Base-by-base conservation (phyloP, 1,140 invertebrate species). In the Neodiprion pinetum region DNA sequence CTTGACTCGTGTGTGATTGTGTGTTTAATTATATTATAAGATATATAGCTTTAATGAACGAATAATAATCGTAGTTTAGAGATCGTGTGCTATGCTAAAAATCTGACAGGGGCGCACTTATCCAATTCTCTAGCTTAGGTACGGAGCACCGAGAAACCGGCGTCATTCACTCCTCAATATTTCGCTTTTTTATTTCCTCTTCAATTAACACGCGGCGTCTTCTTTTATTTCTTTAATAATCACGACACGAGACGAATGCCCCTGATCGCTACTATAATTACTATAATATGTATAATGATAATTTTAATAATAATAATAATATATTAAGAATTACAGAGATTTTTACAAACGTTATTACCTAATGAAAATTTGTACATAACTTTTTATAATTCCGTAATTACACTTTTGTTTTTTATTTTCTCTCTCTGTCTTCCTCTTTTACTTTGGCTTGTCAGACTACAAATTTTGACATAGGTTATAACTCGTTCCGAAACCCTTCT, bases 351-450 rank as follows among this genome's bases (percentile, higher is more conserved):
- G 74, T 78, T 81, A 83, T 81, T 66, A 80, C 75, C 77, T 86
- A 87, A 79, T 81, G 74, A 75, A 85, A 83, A 83, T 88, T 88
- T 88, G 85, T 88, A 88, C 86, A 88, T 76, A 82, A 75, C 80
- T 78, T 81, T 77, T 75, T 80, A 83, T 74, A 83, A 78, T 74
- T 48, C 67, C 66, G 81, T 81, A 67, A 74, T 81, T 84, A 84
- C 84, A 83, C 84, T 85, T 80, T 86, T 48, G 72, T 72, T 77
- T 80, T 73, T 75, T 70, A 77, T 78, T 80, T 76, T 5, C 76
- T 61, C 53, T 61, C n/a, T 61, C 53, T 61, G 11, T 61, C n/a
- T 61, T 61, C 28, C 28, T 40, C 28, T 68, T 70, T 40, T 4
- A 40, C 28, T 40, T 40, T 40, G 28, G 28, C 28, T 40, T 40